Evolutionary conservation across 2,113 vertebrate species (phyloP).

Genomic region (Eleginops maclovinus): DNA sequence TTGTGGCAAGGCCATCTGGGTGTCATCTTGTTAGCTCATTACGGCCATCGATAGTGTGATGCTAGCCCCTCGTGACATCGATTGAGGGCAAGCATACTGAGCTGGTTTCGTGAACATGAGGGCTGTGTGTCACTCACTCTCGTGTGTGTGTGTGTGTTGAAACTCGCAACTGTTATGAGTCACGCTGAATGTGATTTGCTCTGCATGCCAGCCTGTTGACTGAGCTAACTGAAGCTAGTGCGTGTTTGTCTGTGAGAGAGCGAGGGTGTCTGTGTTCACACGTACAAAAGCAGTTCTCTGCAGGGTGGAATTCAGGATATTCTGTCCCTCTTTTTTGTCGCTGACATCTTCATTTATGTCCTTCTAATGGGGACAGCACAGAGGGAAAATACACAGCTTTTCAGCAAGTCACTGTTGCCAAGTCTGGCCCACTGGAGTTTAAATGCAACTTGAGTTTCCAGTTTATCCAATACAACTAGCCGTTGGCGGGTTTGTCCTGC

Average conservation of each 20-base stretch:
- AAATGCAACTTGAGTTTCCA: constrained; percentile 59
- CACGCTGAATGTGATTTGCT: constrained; percentile 74
- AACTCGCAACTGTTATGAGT: constrained; percentile 72
- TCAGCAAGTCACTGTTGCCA: constrained; percentile 61
- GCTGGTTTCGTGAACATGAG: constrained; percentile 58
- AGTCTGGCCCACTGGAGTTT: constrained; percentile 49
- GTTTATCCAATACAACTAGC: constrained; percentile 66
- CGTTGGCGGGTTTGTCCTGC: constrained; percentile 57
- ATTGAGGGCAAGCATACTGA: constrained; percentile 67
- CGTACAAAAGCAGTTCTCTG: constrained; percentile 75
- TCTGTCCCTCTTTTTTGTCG: constrained; percentile 58
- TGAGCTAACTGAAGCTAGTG: constrained; percentile 65
- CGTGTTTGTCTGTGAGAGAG: constrained; percentile 60
- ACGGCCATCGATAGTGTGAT: constrained; percentile 59
- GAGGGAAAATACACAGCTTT: constrained; percentile 57
- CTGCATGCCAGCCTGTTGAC: constrained; percentile 79
- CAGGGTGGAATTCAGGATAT: constrained; percentile 71
- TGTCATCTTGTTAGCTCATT: constrained; percentile 80
- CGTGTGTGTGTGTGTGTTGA: constrained; percentile 38
- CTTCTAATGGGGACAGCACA: constrained; percentile 62
- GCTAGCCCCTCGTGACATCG: constrained; percentile 74
- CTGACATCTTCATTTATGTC: constrained; percentile 76
- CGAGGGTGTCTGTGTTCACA: constrained; percentile 75
- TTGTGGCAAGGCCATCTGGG: constrained; percentile 77
- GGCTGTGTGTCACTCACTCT: constrained; percentile 49